These are phyloP conservation scores for Diarsia brunnea DNA, from an alignment of 2,888 invertebrate genomes.

Conservation along the genomic window DNA sequence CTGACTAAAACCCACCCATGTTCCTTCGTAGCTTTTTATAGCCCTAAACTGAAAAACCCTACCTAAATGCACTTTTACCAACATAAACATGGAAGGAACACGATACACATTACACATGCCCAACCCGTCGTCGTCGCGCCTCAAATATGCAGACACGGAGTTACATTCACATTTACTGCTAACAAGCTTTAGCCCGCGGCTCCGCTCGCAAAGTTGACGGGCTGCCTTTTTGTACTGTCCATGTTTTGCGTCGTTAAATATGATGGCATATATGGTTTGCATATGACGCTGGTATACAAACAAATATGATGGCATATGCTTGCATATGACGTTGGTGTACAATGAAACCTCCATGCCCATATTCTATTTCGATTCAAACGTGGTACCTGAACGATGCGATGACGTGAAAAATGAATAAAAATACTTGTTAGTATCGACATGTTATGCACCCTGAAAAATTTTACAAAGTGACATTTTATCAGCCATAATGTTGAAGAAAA, in stretches of 20 bases:
- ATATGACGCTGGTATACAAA: background rate
- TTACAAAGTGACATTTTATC: background rate
- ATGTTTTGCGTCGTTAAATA: slow-evolving; percentile 54
- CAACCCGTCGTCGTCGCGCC: slow-evolving; percentile 28
- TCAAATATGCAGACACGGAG: slow-evolving; percentile 49
- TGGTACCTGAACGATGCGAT: too few species aligned
- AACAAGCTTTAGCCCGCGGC: slow-evolving; percentile 60
- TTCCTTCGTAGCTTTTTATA: too few species aligned
- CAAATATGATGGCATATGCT: slow-evolving; percentile 35
- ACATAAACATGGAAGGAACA: slow-evolving; percentile 7
- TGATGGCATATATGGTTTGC: slow-evolving; percentile 20
- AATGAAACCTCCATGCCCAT: too few species aligned
- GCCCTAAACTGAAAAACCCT: background rate
- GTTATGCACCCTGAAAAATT: background rate
- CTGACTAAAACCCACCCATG: too few species aligned
- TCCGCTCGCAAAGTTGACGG: slow-evolving; percentile 38
- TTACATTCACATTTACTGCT: slow-evolving; percentile 50
- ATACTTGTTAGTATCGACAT: too few species aligned
- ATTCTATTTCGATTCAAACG: background rate
- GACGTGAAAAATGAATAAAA: background rate
- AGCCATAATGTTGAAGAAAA: background rate
- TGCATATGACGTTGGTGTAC: background rate
- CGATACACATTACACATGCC: slow-evolving; percentile 25
- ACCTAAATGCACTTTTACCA: slow-evolving; percentile 4
- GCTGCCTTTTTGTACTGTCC: slow-evolving; percentile 44